Base-by-base conservation (phyloP, 2,797 vertebrate genomes). In the Champsocephalus gunnari region DNA sequence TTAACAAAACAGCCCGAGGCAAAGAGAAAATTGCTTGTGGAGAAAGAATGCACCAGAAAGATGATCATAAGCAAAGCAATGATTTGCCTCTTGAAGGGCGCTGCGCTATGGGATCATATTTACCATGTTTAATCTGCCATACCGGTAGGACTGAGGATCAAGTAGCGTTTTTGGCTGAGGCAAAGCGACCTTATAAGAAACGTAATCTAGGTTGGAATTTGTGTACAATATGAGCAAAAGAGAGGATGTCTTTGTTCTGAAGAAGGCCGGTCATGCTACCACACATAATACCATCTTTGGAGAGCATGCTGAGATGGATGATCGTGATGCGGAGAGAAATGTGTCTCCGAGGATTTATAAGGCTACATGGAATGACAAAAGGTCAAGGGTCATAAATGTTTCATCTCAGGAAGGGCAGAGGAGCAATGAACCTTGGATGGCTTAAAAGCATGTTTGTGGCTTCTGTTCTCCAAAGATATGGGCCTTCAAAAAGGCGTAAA, bases 351-450 rank as follows among this genome's bases (percentile, higher is more conserved):
- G 71, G 87, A 87, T 72, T 87, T 69, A 78, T 82, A 80, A 62
- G 66, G 82, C 65, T 67, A 28, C 53, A 61, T 5, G 50, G 80
- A 77, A 81, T 54, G 71, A 80, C 60, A 68, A 34, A 12, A 38
- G 78, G 83, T 87, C 86, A 88, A 70, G 61, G 73, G 83, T 84
- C 84, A 75, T 78, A 88, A 83, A 90, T 77, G 86, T 85, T 92
- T 89, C 72, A 91, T 90, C 89, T 92, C 75, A 81, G 69, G 38
- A 80, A 82, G 87, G 87, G 66, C 80, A 90, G 65, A 84, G 71
- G 70, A 48, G 80, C 75, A 49, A 67, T 87, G 75, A 88, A 87
- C 90, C 85, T 62, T 73, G 67, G 59, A 55, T 44, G 53, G 70
- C 61, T 77, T 13, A 21, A 48, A 77, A 73, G 56, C 68, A 53